Percentiles rank a stretch among this genome's conserved stretches.
Evolutionary conservation across 2,888 invertebrate genomes (phyloP).

Genomic region (Leptinotarsa juncta): DNA sequence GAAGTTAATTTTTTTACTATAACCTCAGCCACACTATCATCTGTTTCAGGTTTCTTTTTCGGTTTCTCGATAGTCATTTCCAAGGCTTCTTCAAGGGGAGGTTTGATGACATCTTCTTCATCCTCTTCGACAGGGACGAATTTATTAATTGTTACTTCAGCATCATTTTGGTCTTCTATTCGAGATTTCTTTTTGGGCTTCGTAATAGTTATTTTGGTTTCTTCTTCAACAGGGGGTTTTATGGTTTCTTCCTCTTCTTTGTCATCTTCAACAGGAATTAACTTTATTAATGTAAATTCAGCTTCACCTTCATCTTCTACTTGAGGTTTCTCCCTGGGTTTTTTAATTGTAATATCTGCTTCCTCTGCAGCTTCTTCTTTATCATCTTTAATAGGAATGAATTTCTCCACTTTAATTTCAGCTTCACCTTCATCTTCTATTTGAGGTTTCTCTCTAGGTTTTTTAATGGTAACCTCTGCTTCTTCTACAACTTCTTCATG

Average conservation of each 20-base stretch:
- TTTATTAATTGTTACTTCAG: constrained; percentile 52
- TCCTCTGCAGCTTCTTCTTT: constrained; percentile 55
- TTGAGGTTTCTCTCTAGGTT: constrained; percentile 50
- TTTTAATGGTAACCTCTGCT: constrained; percentile 53
- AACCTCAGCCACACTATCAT: constrained; percentile 47
- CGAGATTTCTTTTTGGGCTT: constrained; percentile 36
- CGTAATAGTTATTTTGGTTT: constrained; percentile 59
- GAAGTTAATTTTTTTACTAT: constrained; percentile 58
- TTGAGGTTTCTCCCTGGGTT: constrained; percentile 49
- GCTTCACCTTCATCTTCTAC: constrained; percentile 55
- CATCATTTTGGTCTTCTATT: constrained; percentile 46
- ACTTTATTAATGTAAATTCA: constrained; percentile 50
- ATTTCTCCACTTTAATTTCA: constrained; percentile 54
- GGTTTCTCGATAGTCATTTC: constrained; percentile 53
- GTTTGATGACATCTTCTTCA: constrained; percentile 39
- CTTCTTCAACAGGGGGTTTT: constrained; percentile 68
- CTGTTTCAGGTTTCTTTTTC: constrained; percentile 49
- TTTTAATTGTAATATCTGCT: constrained; percentile 51
- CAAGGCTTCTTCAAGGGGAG: too few species aligned
- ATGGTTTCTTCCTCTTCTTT: constrained; percentile 60
- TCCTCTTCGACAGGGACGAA: constrained; percentile 50
- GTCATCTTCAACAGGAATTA: constrained; percentile 52
- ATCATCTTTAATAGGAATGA: constrained; percentile 59
- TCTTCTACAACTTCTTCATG: constrained; percentile 46
- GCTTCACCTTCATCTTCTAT: constrained; percentile 43